Evolutionary conservation across 2,797 vertebrate species (phyloP).

Genomic region (Danio jaintianensis): DNA sequence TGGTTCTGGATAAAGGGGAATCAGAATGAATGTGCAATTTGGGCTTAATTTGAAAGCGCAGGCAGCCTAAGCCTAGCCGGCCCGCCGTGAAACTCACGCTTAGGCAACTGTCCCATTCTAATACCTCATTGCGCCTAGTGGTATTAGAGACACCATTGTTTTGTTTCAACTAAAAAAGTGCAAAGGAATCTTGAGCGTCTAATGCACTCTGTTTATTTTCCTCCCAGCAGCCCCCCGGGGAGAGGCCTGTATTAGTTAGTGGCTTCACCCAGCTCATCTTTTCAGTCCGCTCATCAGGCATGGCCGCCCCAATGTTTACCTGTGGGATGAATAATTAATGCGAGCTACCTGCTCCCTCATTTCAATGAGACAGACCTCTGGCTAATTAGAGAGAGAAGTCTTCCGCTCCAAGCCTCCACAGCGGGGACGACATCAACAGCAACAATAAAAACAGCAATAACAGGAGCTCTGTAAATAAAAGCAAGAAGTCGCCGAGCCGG

Average conservation of each 20-base stretch:
- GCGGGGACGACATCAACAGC: conserved; percentile 66
- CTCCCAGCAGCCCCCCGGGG: conserved; percentile 67
- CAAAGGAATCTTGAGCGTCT: conserved; percentile 69
- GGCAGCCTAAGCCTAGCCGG: conserved; percentile 35
- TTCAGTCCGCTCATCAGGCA: conserved; percentile 70
- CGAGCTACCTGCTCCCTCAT: conserved; percentile 76
- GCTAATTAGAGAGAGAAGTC: conserved; percentile 80
- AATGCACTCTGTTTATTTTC: conserved; percentile 73
- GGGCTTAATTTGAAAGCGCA: conserved; percentile 61
- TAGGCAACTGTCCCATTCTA: conserved; percentile 31
- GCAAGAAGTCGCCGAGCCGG: conserved; percentile 9
- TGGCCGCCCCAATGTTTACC: conserved; percentile 75
- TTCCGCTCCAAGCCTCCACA: conserved; percentile 55
- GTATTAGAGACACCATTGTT: conserved; percentile 69
- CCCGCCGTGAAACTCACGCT: conserved; percentile 3
- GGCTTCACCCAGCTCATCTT: conserved; percentile 63
- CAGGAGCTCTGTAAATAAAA: conserved; percentile 49
- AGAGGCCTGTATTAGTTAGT: conserved; percentile 77
- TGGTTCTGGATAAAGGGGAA: conserved; percentile 26
- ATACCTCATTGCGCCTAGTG: conserved; percentile 68
- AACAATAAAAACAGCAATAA: conserved; percentile 66
- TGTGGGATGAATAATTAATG: conserved; percentile 82
- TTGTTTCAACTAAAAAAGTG: conserved; percentile 66
- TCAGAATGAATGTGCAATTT: conserved; percentile 30
- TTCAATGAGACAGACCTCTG: conserved; percentile 72